Conservation (phyloP, 2,113 vertebrate species). For the Calidris pugnax region DNA sequence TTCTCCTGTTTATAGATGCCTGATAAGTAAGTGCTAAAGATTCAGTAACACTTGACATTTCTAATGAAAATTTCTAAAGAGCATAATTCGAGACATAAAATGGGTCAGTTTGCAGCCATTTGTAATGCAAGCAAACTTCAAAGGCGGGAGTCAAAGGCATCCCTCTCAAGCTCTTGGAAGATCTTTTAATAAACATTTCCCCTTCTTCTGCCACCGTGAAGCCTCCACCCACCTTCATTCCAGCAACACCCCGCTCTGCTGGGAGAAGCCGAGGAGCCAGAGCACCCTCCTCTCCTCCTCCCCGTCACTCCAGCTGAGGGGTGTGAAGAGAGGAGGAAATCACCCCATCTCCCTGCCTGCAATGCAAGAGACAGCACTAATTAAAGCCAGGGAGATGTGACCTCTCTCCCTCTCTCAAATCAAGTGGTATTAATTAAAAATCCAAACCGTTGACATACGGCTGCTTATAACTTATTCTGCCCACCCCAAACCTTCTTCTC, state of each 20-base stretch:
- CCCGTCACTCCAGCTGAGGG: background rate
- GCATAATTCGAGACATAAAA: background rate
- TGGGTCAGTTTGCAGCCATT: constrained; percentile 42
- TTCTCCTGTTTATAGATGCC: background rate
- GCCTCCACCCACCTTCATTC: background rate
- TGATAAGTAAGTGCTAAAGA: background rate
- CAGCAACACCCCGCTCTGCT: background rate
- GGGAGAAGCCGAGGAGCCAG: background rate
- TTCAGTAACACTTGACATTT: background rate
- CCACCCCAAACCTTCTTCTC: background rate
- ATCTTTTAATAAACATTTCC: constrained; percentile 4
- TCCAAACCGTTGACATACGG: background rate
- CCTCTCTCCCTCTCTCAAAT: background rate
- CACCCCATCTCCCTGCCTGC: background rate
- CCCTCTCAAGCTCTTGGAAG: background rate
- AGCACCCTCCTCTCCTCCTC: background rate
- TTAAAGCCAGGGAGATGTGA: constrained; percentile 25
- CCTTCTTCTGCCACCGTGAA: background rate
- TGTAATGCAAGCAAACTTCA: constrained; percentile 14
- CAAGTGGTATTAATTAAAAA: constrained; percentile 49
- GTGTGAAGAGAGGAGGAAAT: background rate
- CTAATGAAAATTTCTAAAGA: constrained; percentile 9
- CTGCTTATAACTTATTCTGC: background rate
- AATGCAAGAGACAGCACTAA: background rate
- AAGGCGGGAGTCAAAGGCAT: background rate